Evolutionary conservation across 2,113 vertebrate species (phyloP).

Genomic region (Melospiza georgiana): DNA sequence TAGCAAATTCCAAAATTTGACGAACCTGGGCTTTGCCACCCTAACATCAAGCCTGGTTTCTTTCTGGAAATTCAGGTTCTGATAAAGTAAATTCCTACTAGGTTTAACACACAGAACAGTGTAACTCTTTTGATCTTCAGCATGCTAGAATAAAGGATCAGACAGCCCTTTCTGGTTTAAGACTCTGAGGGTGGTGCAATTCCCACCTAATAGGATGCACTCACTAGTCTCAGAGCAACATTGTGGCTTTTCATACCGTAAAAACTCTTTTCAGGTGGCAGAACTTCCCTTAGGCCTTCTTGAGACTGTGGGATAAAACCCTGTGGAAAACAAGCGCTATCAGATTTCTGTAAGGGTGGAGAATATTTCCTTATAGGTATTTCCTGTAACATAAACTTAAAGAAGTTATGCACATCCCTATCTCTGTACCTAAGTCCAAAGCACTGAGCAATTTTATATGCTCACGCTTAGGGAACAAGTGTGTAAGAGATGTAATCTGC

Average conservation of each 20-base stretch:
- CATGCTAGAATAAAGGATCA: not conserved
- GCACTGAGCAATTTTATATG: not conserved
- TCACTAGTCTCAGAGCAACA: not conserved
- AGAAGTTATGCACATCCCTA: not conserved
- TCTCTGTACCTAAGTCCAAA: not conserved
- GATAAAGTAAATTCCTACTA: not conserved
- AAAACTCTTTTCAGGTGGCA: not conserved
- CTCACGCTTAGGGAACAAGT: not conserved
- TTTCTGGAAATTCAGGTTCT: not conserved
- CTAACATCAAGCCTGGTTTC: not conserved
- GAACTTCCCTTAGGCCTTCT: not conserved
- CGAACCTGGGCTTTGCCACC: not conserved
- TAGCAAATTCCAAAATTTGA: not conserved
- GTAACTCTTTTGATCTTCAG: not conserved
- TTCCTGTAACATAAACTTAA: not conserved
- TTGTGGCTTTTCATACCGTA: not conserved
- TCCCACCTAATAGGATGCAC: not conserved
- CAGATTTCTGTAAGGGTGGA: not conserved
- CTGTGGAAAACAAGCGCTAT: not conserved
- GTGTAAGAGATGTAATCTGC: accelerated
- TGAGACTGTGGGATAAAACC: not conserved
- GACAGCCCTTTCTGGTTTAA: not conserved
- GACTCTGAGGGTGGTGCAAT: no score
- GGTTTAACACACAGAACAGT: not conserved
- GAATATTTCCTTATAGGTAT: not conserved